Percentiles rank a stretch among this genome's conserved stretches.
Conservation (phyloP, 2,113 vertebrate genomes). For the Halcyon malimbica region DNA sequence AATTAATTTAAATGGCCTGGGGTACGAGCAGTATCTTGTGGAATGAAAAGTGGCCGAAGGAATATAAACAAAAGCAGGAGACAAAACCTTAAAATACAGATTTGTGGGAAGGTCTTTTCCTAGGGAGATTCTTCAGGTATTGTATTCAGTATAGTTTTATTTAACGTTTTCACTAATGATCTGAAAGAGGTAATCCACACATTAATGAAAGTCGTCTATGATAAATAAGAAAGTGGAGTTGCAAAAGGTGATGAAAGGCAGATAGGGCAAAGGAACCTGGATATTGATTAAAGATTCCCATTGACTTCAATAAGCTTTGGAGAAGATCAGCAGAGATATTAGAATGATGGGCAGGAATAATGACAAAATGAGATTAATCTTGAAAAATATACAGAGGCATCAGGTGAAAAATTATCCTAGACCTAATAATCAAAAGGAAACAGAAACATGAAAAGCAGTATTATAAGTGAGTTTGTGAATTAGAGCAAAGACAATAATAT, state of each 20-base stretch:
- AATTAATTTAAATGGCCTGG: slow-evolving; percentile 50
- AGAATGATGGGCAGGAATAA: not conserved
- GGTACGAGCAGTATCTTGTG: not conserved
- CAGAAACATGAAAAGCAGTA: not conserved
- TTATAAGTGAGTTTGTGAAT: not conserved
- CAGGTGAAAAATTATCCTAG: not conserved
- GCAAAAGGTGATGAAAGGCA: slow-evolving; percentile 2
- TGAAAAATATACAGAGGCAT: not conserved
- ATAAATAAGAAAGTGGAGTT: not conserved
- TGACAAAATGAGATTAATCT: not conserved
- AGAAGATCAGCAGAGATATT: not conserved
- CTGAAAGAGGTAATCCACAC: not conserved
- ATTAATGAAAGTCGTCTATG: not conserved
- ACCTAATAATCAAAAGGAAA: not conserved
- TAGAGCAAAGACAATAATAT: not conserved
- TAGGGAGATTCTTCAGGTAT: not conserved
- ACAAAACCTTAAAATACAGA: slow-evolving; percentile 12
- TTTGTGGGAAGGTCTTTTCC: slow-evolving; percentile 4
- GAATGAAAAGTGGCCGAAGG: slow-evolving; percentile 40
- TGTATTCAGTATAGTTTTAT: not conserved
- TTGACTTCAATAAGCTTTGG: not conserved
- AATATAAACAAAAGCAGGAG: slow-evolving; percentile 45
- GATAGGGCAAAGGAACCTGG: not conserved
- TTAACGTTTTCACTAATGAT: not conserved
- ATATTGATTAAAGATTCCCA: not conserved